Base-by-base conservation (phyloP, 2,888 invertebrate genomes). In the Lycaena phlaeas region DNA sequence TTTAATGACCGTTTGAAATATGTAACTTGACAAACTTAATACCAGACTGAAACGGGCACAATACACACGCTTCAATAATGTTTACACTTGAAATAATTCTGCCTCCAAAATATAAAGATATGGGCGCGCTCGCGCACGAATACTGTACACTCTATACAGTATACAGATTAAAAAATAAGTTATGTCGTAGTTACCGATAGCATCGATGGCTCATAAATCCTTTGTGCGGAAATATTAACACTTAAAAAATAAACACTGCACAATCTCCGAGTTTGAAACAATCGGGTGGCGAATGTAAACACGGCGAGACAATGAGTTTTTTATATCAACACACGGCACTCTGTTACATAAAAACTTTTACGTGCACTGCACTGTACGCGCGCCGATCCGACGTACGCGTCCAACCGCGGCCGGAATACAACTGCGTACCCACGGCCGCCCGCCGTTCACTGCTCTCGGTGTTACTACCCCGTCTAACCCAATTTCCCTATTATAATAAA, bases 371-470 rank as follows among this genome's bases (percentile, higher is more conserved):
- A 14, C n/a, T 27, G 25, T 25, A 14, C 28, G 28, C 44, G 36
- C 18, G 10, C 10, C 10, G 14, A 27, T 5, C 10, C 17, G 22
- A 15, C 36, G 26, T 10, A 46, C 54, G 52, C 56, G 49, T 36
- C 46, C 46, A 45, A 27, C 44, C 50, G 55, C 30, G 17, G 26
- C 25, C 25, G n/a, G n/a, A n/a, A n/a, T n/a, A n/a, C 44, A 50
- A 52, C 49, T 46, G 42, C 46, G 45, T 47, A 50, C 56, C 68
- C 73, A 74, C 61, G 78, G 75, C 62, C 77, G 68, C 62, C 57
- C 54, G 67, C 77, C 79, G 71, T 67, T 79, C 78, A 77, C 79
- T 76, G 59, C 52, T 48, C 50, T 27, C 42, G 22, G 68, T 62
- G 74, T 69, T 74, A 68, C 72, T 50, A 59, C 42, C 15, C n/a